Conservation (phyloP, 2,113 vertebrate species). For the Syngnathus typhle region DNA sequence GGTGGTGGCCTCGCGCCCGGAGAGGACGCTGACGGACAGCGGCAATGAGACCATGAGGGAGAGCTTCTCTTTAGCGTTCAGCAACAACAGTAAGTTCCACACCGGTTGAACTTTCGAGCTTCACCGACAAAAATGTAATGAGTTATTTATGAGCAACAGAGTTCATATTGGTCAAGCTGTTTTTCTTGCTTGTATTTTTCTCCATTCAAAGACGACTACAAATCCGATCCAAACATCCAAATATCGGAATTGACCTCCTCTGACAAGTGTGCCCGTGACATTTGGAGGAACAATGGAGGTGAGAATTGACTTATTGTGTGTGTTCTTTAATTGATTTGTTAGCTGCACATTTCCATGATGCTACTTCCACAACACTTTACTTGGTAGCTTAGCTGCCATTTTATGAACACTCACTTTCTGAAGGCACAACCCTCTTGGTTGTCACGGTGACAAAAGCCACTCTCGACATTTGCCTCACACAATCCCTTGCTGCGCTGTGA, state of each 20-base stretch:
- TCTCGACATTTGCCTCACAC: too few species aligned
- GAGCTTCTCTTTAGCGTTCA: conserved; percentile 71
- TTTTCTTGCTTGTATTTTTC: too few species aligned
- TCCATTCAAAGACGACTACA: conserved; percentile 52
- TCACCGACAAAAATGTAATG: too few species aligned
- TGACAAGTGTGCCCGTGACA: conserved; percentile 83
- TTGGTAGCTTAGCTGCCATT: too few species aligned
- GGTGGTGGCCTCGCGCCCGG: conserved; percentile 51
- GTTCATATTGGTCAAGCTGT: too few species aligned
- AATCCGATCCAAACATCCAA: conserved; percentile 78
- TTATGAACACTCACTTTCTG: not conserved
- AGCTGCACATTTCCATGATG: too few species aligned
- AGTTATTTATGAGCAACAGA: too few species aligned
- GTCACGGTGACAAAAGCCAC: not conserved
- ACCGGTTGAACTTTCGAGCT: not conserved
- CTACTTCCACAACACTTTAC: too few species aligned
- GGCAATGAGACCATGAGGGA: conserved; percentile 88
- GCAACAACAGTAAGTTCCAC: conserved; percentile 78
- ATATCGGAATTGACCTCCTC: conserved; percentile 86
- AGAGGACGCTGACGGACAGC: conserved; percentile 72
- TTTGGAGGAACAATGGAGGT: conserved; percentile 83
- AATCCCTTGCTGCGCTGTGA: not conserved
- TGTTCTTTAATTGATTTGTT: not conserved
- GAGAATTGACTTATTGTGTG: conserved; percentile 15
- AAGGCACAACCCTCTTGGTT: not conserved